Evolutionary conservation across 1,140 invertebrate genomes (phyloP), one percentile per base, ranked within the genome.

Genomic region (Trichogramma pretiosum): DNA sequence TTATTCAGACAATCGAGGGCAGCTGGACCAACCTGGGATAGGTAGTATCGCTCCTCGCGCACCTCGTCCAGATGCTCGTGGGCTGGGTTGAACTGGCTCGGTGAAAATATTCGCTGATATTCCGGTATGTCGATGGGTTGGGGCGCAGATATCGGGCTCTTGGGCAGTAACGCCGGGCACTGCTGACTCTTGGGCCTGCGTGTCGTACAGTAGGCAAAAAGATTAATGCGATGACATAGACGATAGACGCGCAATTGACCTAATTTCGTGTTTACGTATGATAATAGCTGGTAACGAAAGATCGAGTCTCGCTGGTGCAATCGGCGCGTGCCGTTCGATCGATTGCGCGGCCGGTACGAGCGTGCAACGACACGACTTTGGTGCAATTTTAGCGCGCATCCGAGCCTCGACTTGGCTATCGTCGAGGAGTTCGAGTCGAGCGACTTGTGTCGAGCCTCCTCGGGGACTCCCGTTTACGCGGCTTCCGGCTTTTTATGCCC

Each of bases 1-100:
- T n/a, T n/a, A n/a, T n/a, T n/a, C n/a, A n/a, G n/a, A n/a, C n/a
- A n/a, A n/a, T n/a, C n/a, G n/a, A n/a, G n/a, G n/a, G n/a, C n/a
- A n/a, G n/a, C n/a, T n/a, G 24, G 5, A 16, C 49, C 49, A 66
- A 72, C 70, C 67, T 72, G 70, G 41, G 67, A 71, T 39, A 71
- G 59, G 44, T 63, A 63, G 48, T 55, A 58, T 48, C 60, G 59
- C 46, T 72, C 70, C 26, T 71, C 67, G 50, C 67, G 68, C 26
- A 70, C 54, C 43, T 72, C 70, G 2, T 72, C 70, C 23, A 59
- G 52, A 52, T 70, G 65, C 22, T 70, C 63, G 42, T 60, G 67
- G 0, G 61, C 56, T 28, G 61, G 59, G 18, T 56, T 45, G 30
- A 60, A 63, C 13, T 50, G 43, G n/a, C 63, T 57, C 18, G 58